Base-by-base conservation (phyloP, 2,888 invertebrate genomes). In the Scaptomyza caliginosa region DNA sequence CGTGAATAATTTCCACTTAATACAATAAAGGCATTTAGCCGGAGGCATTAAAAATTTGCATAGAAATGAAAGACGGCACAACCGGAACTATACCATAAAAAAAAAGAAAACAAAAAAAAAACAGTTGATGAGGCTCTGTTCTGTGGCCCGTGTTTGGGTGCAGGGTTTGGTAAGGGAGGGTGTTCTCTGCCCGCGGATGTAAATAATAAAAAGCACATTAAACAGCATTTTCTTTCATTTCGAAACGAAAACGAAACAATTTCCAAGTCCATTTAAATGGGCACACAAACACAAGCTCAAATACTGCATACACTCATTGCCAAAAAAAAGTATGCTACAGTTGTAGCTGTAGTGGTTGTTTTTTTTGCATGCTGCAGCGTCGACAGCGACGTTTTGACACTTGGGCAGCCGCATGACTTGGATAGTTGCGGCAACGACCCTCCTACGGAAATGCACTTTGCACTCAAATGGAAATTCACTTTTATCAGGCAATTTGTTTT, bases 121-220 rank as follows among this genome's bases (percentile, higher is more conserved):
- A 55, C 59, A 64, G 75, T 78, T 82, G 81, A 82, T 82, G 81
- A 82, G 81, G 67, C 77, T 65, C 66, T 70, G 28, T 40, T 64
- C 24, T 52, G 60, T 65, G 64, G 76, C 21, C 11, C 19, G n/a
- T 51, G 23, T 19, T 13, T 8, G 38, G 21, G 1, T 45, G 26
- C 28, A 46, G 36, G 21, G 50, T 50, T 24, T 24, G 19, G 7
- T 11, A 1, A n/a, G 19, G 8, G 2, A 28, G 46, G 24, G 19
- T 24, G 28, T 57, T 26, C 24, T 54, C 64, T 26, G 83, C 73
- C 79, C 80, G 73, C 83, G 83, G 86, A 79, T 87, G 88, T 87
- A 87, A 76, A 85, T 82, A 87, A 83, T 88, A 83, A 88, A 83
- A 88, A 86, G 77, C 83, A 83, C 88, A 86, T 83, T 83, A 83